Base-by-base conservation (phyloP, 2,797 vertebrate species). In the Argya squamiceps region DNA sequence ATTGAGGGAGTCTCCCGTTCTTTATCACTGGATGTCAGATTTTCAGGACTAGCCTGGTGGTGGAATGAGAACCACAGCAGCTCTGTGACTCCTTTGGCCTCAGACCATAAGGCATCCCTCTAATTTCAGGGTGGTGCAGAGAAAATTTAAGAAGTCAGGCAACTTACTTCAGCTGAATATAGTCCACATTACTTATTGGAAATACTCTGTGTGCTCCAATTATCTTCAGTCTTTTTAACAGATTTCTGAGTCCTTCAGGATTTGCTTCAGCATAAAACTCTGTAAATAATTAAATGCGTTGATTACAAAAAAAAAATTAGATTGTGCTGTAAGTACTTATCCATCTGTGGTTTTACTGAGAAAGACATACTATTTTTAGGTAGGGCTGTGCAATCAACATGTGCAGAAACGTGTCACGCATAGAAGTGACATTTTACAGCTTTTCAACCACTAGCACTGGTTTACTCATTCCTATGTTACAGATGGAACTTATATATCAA, bases 251-350 rank as follows among this genome's bases (percentile, higher is more conserved):
- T 84, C 27, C 60, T 90, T 79, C 52, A 88, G 58, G 41, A 50
- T 88, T 91, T 92, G 39, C 75, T 94, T 70, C 70, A 43, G 50
- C 32, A 36, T 83, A 44, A 74, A 92, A 50, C 50, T 67, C 56
- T 92, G 81, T 71, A 74, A 93, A 93, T 95, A 95, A 96, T 94
- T 95, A 96, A 84, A 95, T 70, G 65, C 15, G 46, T 80, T 91
- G 91, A 91, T 88, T 89, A 76, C 30, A 87, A 79, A 71, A 24
- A 68, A 71, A 85, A 77, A 20, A 18, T 39, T 80, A 58, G 47
- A 78, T 95, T 87, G 64, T 65, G 59, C 64, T 78, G 21, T 50
- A 69, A 96, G 75, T 89, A 89, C 56, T 96, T 89, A 89, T 65
- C 43, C 44, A 92, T 88, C 88, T 94, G 93, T 71, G 84, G 87